Conservation (phyloP, 2,113 vertebrate species). For the Myotis brandtii region DNA sequence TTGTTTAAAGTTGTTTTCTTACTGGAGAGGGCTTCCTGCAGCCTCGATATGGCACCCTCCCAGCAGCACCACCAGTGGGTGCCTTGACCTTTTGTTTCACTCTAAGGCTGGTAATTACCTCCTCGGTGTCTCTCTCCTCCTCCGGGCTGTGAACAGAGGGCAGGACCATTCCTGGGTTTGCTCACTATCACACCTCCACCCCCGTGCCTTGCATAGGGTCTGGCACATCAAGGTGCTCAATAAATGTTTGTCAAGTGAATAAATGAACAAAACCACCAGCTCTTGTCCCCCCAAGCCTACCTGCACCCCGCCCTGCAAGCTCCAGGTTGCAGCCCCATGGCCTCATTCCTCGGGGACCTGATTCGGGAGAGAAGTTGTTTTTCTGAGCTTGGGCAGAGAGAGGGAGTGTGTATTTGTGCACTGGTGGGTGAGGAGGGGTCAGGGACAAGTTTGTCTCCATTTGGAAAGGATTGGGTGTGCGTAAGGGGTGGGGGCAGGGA, state of each 20-base stretch:
- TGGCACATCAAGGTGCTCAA: background rate
- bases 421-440: background rate
- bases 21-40: background rate
- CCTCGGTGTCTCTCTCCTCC: background rate
- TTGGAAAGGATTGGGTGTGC: background rate
- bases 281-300: background rate
- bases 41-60: background rate
- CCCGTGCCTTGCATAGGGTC: background rate
- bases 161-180: background rate
- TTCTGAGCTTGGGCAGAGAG: background rate
- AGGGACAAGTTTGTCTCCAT: background rate
- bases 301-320: background rate
- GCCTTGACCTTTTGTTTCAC: no score
- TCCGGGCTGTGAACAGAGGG: background rate
- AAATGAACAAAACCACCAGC: background rate
- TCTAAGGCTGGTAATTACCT: background rate
- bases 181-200: background rate
- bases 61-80: accelerated
- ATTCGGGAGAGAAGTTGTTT: background rate
- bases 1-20: background rate
- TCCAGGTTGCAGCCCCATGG: background rate
- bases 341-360: background rate
- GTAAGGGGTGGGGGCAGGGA: no score
- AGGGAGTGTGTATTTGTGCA: background rate
- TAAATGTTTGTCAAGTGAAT: background rate